These are phyloP conservation scores for Arizona elegans DNA, from an alignment of 2,113 vertebrate species.

Conservation along the genomic window DNA sequence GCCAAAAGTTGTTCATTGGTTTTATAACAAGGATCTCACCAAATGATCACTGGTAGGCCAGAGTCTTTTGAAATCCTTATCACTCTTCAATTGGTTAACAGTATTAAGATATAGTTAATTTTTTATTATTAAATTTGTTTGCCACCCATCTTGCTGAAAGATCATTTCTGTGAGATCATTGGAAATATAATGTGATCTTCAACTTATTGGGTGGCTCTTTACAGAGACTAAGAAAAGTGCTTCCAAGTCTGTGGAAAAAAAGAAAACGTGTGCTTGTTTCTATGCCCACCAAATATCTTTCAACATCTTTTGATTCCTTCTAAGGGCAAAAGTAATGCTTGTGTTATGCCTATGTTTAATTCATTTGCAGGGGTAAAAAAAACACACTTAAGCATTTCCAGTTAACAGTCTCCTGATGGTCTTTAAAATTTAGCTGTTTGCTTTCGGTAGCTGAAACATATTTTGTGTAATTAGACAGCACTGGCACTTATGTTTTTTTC, in stretches of 20 bases:
- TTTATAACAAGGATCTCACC: background rate
- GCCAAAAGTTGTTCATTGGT: background rate
- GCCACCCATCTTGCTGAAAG: background rate
- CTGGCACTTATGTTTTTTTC: accelerated
- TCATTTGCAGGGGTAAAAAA: constrained; percentile 11
- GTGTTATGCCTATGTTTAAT: constrained; percentile 65
- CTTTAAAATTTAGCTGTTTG: constrained; percentile 27
- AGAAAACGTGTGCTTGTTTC: constrained; percentile 4
- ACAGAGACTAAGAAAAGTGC: background rate
- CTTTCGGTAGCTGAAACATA: constrained; percentile 2
- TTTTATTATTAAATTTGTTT: background rate
- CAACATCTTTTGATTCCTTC: constrained; percentile 54
- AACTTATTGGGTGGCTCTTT: background rate
- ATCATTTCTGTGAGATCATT: background rate
- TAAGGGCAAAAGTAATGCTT: constrained; percentile 55
- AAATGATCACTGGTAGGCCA: background rate
- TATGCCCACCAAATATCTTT: constrained; percentile 22
- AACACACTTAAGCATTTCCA: background rate
- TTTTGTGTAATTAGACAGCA: background rate
- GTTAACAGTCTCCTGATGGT: background rate
- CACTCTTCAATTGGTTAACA: background rate
- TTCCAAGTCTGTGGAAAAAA: background rate
- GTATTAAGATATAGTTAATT: background rate
- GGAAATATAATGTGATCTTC: background rate
- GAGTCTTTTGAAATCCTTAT: background rate